Evolutionary conservation across 2,888 invertebrate species (phyloP).

Genomic region (Melipona bicolor): DNA sequence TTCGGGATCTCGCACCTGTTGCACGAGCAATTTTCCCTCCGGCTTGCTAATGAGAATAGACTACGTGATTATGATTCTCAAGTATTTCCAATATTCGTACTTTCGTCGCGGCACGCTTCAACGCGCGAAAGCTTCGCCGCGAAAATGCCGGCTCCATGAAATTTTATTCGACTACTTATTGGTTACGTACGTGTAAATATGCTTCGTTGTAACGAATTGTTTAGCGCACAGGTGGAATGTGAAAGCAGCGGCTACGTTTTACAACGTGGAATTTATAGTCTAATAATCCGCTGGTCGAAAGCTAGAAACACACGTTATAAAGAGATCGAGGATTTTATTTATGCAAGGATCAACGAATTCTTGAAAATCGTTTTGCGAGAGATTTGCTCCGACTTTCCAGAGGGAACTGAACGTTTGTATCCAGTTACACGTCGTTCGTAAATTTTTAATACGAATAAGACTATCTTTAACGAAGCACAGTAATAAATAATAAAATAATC

Average conservation of each 20-base stretch:
- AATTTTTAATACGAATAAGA: too few relatives aligned
- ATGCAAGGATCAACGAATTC: too few relatives aligned
- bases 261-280: neutral
- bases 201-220: neutral
- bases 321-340: neutral
- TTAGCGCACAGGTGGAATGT: too few relatives aligned
- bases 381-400: too few relatives aligned
- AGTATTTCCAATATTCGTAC: conserved; percentile 33
- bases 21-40: conserved; percentile 33
- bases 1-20: conserved; percentile 45
- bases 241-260: neutral
- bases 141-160: neutral
- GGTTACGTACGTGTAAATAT: too few relatives aligned
- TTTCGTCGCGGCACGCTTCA: neutral
- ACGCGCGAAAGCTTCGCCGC: neutral
- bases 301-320: neutral
- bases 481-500: too few relatives aligned
- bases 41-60: conserved; percentile 31
- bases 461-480: too few relatives aligned
- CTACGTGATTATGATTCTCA: conserved; percentile 29
- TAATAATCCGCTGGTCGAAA: neutral
- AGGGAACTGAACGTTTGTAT: too few relatives aligned
- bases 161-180: neutral
- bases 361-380: too few relatives aligned
- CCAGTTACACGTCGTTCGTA: too few relatives aligned